Evolutionary conservation across 2,888 invertebrate genomes (phyloP), one percentile per base, ranked within the genome.

Genomic region (Marasmarcha lunaedactyla): DNA sequence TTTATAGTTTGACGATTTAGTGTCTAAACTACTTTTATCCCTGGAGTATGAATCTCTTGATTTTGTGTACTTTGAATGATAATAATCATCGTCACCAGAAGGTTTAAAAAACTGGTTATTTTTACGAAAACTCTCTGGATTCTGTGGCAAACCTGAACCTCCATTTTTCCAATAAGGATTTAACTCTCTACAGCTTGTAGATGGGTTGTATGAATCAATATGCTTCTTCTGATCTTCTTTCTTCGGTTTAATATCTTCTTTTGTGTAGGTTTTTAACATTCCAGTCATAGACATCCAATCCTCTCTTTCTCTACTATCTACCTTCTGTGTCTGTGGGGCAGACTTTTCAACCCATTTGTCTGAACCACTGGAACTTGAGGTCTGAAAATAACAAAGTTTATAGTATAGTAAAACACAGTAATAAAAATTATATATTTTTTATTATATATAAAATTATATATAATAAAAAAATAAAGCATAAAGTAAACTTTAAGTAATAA

Each of bases 131-230:
- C 63, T 61, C 46, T 74, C 65, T 36, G 66, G 44, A 39, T 69
- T 63, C 53, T 69, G 65, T 0, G 97, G 97, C 42, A 97, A 62
- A 1, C 97, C 97, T 39, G 87, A 87, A 1, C 97, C 97, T 35
- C 94, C 95, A 68, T 90, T 85, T 79, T 91, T 95, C 95, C 96
- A 97, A 59, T 94, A 93, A 0, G 95, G 96, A 84, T 97, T 97
- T 39, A 97, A 74, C 73, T 97, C 97, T 55, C 90, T 83, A 1
- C 70, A 71, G 63, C 90, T 90, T 46, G 89, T 89, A 0, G 90
- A 87, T 11, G 92, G 92, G 63, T 89, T 86, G 52, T 90, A 89
- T 33, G 86, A 77, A 55, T 87, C 85, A 40, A 85, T 81, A 47
- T 86, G 71, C 46, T 76, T 74, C 50, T 86, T 85, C 42, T 81